Evolutionary conservation across 2,888 invertebrate species (phyloP).

Genomic region (Ormyrus thymus): DNA sequence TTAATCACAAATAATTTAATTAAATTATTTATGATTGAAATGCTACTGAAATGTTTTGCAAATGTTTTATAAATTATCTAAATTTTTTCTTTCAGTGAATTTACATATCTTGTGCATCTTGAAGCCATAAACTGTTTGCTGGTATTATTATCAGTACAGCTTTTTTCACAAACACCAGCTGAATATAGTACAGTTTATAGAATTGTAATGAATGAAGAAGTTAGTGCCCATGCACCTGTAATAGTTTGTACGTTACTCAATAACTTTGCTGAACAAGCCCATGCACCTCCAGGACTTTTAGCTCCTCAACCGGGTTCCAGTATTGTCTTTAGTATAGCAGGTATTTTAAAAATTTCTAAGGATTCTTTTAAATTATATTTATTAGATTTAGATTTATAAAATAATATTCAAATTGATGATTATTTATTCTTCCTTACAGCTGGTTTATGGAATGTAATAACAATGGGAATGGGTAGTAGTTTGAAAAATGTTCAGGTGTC

Average conservation of each 20-base stretch:
- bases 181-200: constrained; percentile 75
- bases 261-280: constrained; percentile 82
- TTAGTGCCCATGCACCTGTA: constrained; percentile 85
- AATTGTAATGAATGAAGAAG: constrained; percentile 82
- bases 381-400: not conserved
- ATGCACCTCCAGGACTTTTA: constrained; percentile 83
- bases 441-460: constrained; percentile 88
- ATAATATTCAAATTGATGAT: not conserved
- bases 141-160: constrained; percentile 91
- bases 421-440: constrained; percentile 73
- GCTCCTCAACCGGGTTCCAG: constrained; percentile 83
- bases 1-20: not conserved
- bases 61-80: not conserved
- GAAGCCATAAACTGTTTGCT: constrained; percentile 92
- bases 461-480: constrained; percentile 77
- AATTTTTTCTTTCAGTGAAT: constrained; percentile 78
- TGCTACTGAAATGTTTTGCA: not conserved
- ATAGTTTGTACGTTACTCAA: constrained; percentile 87
- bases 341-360: constrained; percentile 66
- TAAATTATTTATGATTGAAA: constrained; percentile 14
- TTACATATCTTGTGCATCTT: constrained; percentile 89
- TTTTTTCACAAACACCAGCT: constrained; percentile 81
- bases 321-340: constrained; percentile 86
- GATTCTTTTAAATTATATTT: not conserved
- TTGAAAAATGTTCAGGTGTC: constrained; percentile 69